Base-by-base conservation (phyloP, 2,888 invertebrate species). In the Diachrysia chrysitis region DNA sequence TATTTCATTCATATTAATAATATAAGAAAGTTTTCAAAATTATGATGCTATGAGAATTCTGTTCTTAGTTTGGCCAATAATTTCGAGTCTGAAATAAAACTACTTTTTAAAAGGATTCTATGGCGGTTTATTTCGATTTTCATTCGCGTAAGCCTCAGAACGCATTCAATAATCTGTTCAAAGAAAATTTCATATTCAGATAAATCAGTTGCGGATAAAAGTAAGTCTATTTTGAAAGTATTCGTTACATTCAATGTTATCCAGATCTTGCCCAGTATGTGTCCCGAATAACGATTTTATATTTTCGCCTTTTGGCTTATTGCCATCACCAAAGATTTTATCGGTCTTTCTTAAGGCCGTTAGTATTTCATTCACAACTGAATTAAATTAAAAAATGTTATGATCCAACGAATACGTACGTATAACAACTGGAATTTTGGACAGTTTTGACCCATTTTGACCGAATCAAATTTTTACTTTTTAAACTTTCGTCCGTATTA, bases 241-340 rank as follows among this genome's bases (percentile, higher is more conserved):
- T n/a, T 16, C 37, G 16, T 37, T 37, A 37, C 37, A 16, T 2
- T 42, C 42, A 42, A 42, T 42, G n/a, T 42, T 42, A 42, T 42
- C 16, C 42, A 42, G n/a, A 42, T 42, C 42, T 42, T 42, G 42
- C n/a, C 42, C 42, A 42, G 42, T n/a, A 42, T 5, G n/a, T 42
- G 42, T 42, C 42, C 42, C 42, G 42, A 42, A 42, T 42, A 42
- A 42, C 42, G 42, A 42, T 42, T 42, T 42, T 42, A 42, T 42
- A 42, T 42, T 42, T 42, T 42, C 42, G 42, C n/a, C n/a, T n/a
- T 42, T n/a, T 42, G 42, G 42, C 42, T n/a, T n/a, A 42, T 42
- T 42, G 42, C 42, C 42, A 42, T 42, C 42, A n/a, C 42, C 42
- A n/a, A 37, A 14, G 14, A 37, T n/a, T 42, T n/a, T 42, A 5